Conservation (phyloP, 2,797 vertebrate genomes). For the Tenualosa thibaudeaui region DNA sequence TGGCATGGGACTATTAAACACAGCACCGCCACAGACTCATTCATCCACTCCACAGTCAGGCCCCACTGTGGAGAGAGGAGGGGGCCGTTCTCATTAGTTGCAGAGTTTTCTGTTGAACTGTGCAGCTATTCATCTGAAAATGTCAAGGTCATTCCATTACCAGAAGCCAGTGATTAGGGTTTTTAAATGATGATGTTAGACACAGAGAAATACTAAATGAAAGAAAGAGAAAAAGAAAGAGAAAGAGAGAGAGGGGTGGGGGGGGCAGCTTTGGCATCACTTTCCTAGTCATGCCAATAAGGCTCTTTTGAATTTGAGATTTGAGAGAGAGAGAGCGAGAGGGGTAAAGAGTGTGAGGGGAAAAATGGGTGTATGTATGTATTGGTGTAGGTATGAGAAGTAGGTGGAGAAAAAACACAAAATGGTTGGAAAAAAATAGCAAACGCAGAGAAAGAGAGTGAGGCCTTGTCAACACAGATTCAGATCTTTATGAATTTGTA, state of each 20-base stretch:
- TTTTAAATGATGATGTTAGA: neutral
- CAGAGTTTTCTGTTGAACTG: neutral
- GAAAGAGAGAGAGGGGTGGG: neutral
- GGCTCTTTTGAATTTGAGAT: no score
- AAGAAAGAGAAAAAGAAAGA: neutral
- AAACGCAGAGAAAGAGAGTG: no score
- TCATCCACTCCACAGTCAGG: neutral
- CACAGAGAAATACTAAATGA: neutral
- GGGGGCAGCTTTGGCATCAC: neutral
- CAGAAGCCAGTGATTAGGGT: neutral
- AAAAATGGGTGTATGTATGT: no score
- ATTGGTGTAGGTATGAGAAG: no score
- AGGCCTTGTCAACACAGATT: no score
- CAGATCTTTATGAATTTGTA: no score
- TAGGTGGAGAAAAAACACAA: no score
- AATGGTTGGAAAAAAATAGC: no score
- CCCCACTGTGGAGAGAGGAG: neutral
- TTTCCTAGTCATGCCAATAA: no score
- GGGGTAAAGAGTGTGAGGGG: no score
- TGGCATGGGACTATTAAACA: neutral
- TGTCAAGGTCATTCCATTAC: neutral
- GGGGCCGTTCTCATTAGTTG: no score
- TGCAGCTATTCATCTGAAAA: neutral
- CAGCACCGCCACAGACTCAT: neutral
- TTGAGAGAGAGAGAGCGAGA: no score